Evolutionary conservation across 2,797 vertebrate species (phyloP).

Genomic region (Australoheros facetus): DNA sequence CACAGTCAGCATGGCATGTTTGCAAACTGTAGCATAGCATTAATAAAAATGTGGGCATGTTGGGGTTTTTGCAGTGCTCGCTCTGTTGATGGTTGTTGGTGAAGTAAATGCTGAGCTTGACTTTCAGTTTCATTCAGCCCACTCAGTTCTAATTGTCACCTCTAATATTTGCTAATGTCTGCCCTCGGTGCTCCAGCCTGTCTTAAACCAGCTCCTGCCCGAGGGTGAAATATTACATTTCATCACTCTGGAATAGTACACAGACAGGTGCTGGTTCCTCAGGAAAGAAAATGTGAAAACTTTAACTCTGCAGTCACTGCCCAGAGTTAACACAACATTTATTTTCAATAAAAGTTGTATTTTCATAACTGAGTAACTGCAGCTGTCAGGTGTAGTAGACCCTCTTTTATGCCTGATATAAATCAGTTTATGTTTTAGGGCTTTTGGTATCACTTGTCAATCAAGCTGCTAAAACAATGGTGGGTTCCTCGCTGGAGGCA

Average conservation of each 20-base stretch:
- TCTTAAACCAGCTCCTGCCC: background rate
- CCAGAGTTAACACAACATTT: background rate
- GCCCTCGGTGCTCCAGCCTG: background rate
- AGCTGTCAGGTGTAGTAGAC: background rate
- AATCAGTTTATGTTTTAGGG: background rate
- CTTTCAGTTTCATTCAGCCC: background rate
- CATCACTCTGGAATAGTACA: background rate
- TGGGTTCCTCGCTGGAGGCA: no score
- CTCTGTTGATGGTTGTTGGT: background rate
- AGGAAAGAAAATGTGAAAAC: background rate
- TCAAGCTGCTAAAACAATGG: background rate
- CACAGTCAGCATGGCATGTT: background rate
- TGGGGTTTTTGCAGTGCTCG: background rate
- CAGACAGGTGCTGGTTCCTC: background rate
- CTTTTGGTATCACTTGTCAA: background rate
- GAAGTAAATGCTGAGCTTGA: background rate
- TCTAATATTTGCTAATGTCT: constrained; percentile 1
- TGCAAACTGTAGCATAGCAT: background rate
- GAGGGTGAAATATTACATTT: background rate
- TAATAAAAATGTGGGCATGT: background rate
- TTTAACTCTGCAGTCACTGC: background rate
- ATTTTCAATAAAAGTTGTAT: background rate
- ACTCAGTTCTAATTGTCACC: background rate
- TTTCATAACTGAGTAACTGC: background rate
- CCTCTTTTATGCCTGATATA: background rate